Conservation (phyloP, 2,113 vertebrate species). For the Lophochroa leadbeateri region DNA sequence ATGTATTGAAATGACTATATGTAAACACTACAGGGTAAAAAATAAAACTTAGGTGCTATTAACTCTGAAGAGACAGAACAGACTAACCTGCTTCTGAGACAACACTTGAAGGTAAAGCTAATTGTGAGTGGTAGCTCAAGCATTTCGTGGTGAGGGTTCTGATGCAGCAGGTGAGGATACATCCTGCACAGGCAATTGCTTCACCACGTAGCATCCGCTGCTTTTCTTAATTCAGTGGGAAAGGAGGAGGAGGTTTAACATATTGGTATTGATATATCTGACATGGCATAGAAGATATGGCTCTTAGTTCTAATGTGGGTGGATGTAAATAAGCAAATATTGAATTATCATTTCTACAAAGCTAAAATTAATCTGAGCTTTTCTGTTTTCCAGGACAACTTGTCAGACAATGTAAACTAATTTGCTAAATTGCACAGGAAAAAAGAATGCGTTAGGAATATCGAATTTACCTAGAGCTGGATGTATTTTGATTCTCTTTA, state of each 20-base stretch:
- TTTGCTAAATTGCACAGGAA: constrained; percentile 11
- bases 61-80: not conserved
- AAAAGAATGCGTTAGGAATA: not conserved
- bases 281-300: not conserved
- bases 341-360: not conserved
- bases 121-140: not conserved
- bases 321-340: constrained; percentile 13
- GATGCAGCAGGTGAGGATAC: not conserved
- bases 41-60: not conserved
- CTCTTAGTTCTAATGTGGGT: not conserved
- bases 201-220: not conserved
- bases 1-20: fast-evolving
- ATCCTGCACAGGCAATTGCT: not conserved
- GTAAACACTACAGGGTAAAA: not conserved
- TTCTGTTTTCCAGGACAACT: constrained; percentile 19
- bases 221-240: not conserved
- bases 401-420: constrained; percentile 9
- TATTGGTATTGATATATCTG: not conserved
- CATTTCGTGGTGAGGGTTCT: not conserved
- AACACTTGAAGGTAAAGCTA: not conserved
- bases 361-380: not conserved
- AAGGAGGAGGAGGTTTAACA: not conserved
- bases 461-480: not conserved
- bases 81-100: not conserved
- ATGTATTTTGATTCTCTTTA: not conserved